Evolutionary conservation across 2,797 vertebrate genomes (phyloP).

Genomic region (Anableps anableps): DNA sequence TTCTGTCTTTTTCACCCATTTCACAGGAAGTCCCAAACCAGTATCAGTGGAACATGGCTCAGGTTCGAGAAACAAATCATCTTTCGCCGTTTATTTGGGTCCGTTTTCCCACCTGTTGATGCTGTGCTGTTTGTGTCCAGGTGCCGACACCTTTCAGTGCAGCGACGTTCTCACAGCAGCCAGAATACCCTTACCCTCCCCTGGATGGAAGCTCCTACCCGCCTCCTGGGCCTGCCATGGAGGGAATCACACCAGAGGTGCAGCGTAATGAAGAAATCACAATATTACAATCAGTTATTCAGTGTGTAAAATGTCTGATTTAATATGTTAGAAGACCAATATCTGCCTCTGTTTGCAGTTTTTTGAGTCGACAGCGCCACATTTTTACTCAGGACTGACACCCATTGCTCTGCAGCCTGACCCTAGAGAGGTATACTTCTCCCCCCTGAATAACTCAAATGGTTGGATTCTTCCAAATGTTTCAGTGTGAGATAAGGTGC

Average conservation of each 20-base stretch:
- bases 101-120: background rate
- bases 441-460: too few relatives aligned
- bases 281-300: background rate
- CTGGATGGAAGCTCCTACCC: constrained; percentile 41
- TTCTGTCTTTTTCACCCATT: background rate
- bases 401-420: constrained; percentile 19
- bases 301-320: background rate
- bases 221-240: constrained; percentile 33
- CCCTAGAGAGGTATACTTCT: constrained; percentile 22
- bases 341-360: constrained; percentile 19
- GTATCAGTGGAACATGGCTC: constrained; percentile 32
- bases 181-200: constrained; percentile 60
- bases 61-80: constrained; percentile 22
- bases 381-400: constrained; percentile 18
- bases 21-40: constrained; percentile 27
- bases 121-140: constrained; percentile 34
- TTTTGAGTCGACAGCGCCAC: constrained; percentile 8
- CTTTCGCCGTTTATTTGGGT: background rate
- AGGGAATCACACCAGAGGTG: constrained; percentile 54
- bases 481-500: too few relatives aligned
- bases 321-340: background rate
- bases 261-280: background rate
- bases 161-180: constrained; percentile 53
- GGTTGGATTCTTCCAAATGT: background rate
- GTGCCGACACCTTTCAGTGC: constrained; percentile 42